Evolutionary conservation across 2,797 vertebrate species (phyloP), one percentile per base, ranked within the genome.

Genomic region (Eulemur rubriventer): DNA sequence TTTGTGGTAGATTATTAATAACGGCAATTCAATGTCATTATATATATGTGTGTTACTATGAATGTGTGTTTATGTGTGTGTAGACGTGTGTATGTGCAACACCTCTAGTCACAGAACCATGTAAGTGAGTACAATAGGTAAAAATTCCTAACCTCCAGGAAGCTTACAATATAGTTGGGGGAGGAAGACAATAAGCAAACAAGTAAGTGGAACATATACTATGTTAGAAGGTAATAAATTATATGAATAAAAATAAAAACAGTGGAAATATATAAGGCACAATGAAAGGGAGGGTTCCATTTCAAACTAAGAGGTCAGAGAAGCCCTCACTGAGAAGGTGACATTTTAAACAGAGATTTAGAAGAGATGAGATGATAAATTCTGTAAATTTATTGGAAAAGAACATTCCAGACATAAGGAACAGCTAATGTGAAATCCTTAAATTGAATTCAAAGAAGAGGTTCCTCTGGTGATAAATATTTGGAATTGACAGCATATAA

Each of bases 321-420:
- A 94, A 94, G 18, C 46, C 24, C 30, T 81, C 46, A 35, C 12
- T 76, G 20, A 76, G 46, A 92, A 92, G n/a, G 20, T 48, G 24
- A 83, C 26, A 70, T 82, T 82, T 61, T 79, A 72, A 92, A 79
- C 38, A 83, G 89, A 94, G 38, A 94, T 78, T 93, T 82, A 79
- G 79, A 94, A 59, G n/a, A 67, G 28, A 59, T 30, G 16, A 63
- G 26, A 92, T 3, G 35, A 89, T 22, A 65, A 75, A 38, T 46
- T 63, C 13, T 26, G 48, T 67, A 16, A 41, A 61, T 73, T 95
- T 65, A 81, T 52, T 75, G 33, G 48, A 76, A 84, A 35, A 48
- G 26, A 78, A 35, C 30, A 61, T 89, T 78, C 16, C 22, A 92
- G 30, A 59, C 41, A 69, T 84, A 88, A 70, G 65, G 20, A 43